A percentile compares a stretch with the other conserved stretches of the same genome.
Conservation (phyloP, 2,113 vertebrate genomes). For the Mesitornis unicolor region DNA sequence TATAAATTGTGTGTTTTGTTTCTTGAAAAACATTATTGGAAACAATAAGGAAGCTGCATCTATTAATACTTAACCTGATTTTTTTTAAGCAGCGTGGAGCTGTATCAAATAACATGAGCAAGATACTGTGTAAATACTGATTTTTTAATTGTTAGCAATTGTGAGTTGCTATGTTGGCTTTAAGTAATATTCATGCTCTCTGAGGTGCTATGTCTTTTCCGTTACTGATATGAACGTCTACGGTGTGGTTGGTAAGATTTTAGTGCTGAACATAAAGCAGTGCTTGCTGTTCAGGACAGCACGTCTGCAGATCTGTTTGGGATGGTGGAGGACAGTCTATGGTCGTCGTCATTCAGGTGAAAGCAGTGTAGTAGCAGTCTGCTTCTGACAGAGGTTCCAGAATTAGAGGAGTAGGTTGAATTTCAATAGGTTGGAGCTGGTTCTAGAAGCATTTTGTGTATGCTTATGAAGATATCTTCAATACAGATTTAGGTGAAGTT, state of each 20-base stretch:
- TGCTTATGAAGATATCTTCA: neutral
- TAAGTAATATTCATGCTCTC: neutral
- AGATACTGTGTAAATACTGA: neutral
- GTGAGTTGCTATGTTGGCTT: neutral
- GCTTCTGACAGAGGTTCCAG: neutral
- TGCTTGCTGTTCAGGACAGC: neutral
- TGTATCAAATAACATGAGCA: accelerated
- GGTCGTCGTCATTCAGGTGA: neutral
- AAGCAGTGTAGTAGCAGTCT: neutral
- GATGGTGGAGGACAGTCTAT: neutral
- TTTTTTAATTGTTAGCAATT: neutral
- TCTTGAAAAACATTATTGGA: neutral
- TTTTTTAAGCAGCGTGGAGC: neutral
- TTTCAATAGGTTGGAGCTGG: neutral
- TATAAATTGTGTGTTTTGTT: neutral
- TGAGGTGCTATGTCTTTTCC: neutral
- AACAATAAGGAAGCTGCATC: neutral
- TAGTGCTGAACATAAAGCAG: neutral
- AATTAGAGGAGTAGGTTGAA: neutral
- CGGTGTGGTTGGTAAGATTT: neutral
- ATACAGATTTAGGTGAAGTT: neutral
- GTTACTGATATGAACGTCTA: accelerated
- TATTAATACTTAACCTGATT: neutral
- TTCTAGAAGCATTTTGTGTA: neutral
- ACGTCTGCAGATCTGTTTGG: neutral